Evolutionary conservation across 2,113 vertebrate genomes (phyloP).

Genomic region (Mirounga angustirostris): DNA sequence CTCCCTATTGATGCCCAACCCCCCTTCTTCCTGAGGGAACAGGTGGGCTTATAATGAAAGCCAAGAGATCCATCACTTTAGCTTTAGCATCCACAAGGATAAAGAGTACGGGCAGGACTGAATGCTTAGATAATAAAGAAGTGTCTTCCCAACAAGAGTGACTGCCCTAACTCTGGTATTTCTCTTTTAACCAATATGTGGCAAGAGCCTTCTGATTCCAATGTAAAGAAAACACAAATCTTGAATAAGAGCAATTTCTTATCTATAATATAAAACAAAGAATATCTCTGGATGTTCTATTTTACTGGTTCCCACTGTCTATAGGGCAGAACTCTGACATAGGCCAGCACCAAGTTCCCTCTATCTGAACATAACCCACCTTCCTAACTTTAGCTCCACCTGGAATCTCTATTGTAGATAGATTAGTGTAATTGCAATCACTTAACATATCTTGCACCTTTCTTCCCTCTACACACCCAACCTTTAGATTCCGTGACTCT

Average conservation of each 20-base stretch:
- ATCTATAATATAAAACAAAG: background rate
- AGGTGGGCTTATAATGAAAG: background rate
- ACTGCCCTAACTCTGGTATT: background rate
- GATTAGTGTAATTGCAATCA: background rate
- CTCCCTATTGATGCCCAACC: background rate
- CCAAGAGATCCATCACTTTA: background rate
- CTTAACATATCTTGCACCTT: background rate
- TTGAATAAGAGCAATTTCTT: background rate
- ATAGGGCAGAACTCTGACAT: background rate
- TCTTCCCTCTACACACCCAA: background rate
- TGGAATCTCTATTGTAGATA: background rate
- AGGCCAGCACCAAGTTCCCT: background rate
- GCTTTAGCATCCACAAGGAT: background rate
- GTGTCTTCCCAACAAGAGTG: background rate
- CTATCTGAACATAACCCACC: background rate
- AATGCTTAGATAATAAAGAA: background rate
- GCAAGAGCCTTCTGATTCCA: background rate
- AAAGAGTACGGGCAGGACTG: background rate
- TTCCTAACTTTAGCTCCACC: background rate
- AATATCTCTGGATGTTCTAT: background rate
- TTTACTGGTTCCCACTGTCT: background rate
- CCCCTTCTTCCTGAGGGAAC: background rate
- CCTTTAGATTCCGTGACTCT: background rate
- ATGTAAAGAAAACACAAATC: constrained; percentile 14
- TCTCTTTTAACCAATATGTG: background rate